Evolutionary conservation across 2,797 vertebrate species (phyloP), one percentile per base, ranked within the genome.

Genomic region (Cossypha polioptera): DNA sequence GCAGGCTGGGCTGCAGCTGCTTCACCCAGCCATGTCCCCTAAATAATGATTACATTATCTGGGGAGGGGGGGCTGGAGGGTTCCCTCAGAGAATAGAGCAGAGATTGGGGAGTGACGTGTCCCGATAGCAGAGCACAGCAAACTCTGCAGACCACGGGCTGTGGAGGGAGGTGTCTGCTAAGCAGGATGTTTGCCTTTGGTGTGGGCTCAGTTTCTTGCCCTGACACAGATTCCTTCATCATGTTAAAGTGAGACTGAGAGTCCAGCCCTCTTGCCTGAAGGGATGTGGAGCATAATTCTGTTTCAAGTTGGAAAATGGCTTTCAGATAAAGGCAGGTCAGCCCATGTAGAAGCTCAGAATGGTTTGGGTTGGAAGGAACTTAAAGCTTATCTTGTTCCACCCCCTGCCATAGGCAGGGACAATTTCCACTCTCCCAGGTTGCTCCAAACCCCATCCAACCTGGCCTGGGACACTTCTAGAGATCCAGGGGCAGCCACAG

Each of bases 401-500:
- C 1, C 2, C 26, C 10, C 35, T 68, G 11, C 22, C 4, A 18
- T 24, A 13, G 28, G 13, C 48, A 81, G 62, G 19, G 26, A 20
- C n/a, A 63, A 5, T 8, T 76, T 11, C 36, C 36, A 45, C 36
- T 8, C 1, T 2, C 14, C 50, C 65, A 76, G 33, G 10, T 0
- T 51, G 36, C 14, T 76, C n/a, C n/a, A 40, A 51, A 1, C 7
- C 29, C 43, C 0, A 0, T 57, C n/a, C 36, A 58, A 0, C 20
- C 38, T 16, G 12, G 36, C 3, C 50, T 51, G 33, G 58, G 7
- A 45, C 58, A 51, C 17, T 26, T 16, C 11, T 38, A 77, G 51
- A 21, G 21, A 33, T 89, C 43, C 43, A 45, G 36, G 9, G 4
- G 24, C 20, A 57, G 24, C 36, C 63, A 50, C 71, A 69, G 16